Base-by-base conservation (phyloP, 2,888 invertebrate species). In the Ochlodes sylvanus region DNA sequence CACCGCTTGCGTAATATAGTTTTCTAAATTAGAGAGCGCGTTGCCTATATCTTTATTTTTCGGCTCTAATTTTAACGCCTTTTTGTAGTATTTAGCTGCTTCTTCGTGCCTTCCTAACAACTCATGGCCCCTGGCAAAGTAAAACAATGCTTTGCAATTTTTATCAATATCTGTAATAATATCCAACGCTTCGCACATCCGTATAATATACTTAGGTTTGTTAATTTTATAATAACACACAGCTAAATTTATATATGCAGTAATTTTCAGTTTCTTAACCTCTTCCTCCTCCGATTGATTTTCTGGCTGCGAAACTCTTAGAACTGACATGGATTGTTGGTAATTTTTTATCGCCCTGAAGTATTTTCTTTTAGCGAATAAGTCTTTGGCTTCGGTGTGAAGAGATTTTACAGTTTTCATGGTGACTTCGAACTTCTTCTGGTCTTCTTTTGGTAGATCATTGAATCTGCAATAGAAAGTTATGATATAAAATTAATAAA, bases 31-130 rank as follows among this genome's bases (percentile, higher is more conserved):
- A 0, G 86, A 77, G 12, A 93, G 63, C 0, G 86, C 78, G 60
- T 76, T 74, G 0, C 90, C 92, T 0, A 93, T 90, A 63, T 92
- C 93, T 69, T 80, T 83, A 62, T 93, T 93, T 63, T 83, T 89
- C 0, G 92, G 93, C 61, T 93, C 92, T 0, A 93, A 67, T 78
- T 88, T 89, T 2, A 91, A 70, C 0, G 93, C 90, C 76, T 86
- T 90, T 68, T 86, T 89, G 42, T 87, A 92, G 47, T 84, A 90
- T 1, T 72, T 72, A 0, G 88, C 67, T 0, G 93, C 90, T 2
- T 83, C 73, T 0, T 90, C 89, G 0, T 77, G 74, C 41, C 82
- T 88, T 0, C 86, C 88, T 3, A 89, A 41, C 74, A 83, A 75
- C 71, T 90, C 83, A 32, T 86, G 77, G 0, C 89, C 92, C 44